Evolutionary conservation across 2,888 invertebrate genomes (phyloP).

Genomic region (Catocala sponsa): DNA sequence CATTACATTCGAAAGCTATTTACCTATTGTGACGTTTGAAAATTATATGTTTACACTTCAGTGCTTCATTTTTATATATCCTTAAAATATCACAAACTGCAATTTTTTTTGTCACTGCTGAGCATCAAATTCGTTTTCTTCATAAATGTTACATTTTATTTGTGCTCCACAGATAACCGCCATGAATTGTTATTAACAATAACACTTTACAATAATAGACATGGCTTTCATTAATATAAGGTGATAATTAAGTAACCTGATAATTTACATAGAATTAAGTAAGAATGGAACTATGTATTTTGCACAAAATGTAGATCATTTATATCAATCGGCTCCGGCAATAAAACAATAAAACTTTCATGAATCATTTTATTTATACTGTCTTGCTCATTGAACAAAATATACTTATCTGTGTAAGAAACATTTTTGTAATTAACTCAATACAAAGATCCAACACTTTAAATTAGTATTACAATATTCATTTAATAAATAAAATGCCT

Average conservation of each 20-base stretch:
- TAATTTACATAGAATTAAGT: conserved; percentile 16
- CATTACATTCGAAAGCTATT: too few relatives aligned
- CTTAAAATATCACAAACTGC: too few relatives aligned
- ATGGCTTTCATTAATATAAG: conserved; percentile 5
- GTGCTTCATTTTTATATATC: too few relatives aligned
- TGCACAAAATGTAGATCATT: conserved; percentile 37
- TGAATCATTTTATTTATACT: background rate
- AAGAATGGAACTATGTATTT: conserved; percentile 27
- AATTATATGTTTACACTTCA: too few relatives aligned
- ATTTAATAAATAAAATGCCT: conserved; percentile 42
- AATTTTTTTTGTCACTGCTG: too few relatives aligned
- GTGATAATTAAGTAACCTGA: conserved; percentile 14
- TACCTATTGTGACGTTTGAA: too few relatives aligned
- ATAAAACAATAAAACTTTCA: background rate
- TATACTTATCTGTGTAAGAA: conserved; percentile 3
- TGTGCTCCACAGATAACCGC: background rate
- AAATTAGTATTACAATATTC: conserved; percentile 33
- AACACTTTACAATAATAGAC: background rate
- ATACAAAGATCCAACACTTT: conserved; percentile 12
- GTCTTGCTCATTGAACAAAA: conserved; percentile 20
- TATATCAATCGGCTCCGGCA: background rate
- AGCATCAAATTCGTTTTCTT: background rate
- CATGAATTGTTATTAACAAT: background rate
- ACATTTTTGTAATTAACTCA: conserved; percentile 5
- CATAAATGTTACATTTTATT: background rate